Base-by-base conservation (phyloP, 2,888 invertebrate genomes). In the Cheilosia variabilis region DNA sequence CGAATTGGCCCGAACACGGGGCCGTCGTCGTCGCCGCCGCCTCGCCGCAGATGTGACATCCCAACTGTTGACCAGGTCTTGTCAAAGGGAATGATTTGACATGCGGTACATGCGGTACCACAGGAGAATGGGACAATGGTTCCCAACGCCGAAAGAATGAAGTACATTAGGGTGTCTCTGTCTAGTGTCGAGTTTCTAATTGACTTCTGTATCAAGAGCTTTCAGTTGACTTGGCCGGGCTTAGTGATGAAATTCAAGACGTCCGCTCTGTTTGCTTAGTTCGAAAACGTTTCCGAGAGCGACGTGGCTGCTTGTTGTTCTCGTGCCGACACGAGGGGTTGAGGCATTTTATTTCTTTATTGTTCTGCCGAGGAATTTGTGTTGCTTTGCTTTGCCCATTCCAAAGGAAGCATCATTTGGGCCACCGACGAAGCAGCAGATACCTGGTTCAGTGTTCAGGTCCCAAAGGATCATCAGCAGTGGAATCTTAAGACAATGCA, bases 401-500 rank as follows among this genome's bases (percentile, higher is more conserved):
- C 37, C 34, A 9, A 57, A 57, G 58, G 37, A 71, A 57, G 43
- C 24, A 76, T 43, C 60, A 77, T 86, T 86, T 86, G 47, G 86
- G 81, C 86, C 86, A 86, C 86, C 86, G 86, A 73, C 86, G 86
- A 76, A 53, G 77, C 45, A 13, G 15, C 22, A 24, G 65, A 63
- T 19, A 43, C 15, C 17, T 19, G 47, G 6, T 47, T 43, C 24
- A 24, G 4, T 37, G 22, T 71, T 15, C 75, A 57, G 68, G 63
- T 86, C 80, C 81, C 72, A 57, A 71, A 81, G 86, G 76, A 86
- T 86, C 86, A 86, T 81, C 86, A 77, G 62, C 53, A 37, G 52
- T 60, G 86, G 86, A 86, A 86, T 86, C 76, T 76, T 81, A 77
- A 86, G 81, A 86, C 86, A 86, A 86, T 86, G 81, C 72, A 81